Base-by-base conservation (phyloP, 2,797 vertebrate genomes). In the Tragopan temminckii region DNA sequence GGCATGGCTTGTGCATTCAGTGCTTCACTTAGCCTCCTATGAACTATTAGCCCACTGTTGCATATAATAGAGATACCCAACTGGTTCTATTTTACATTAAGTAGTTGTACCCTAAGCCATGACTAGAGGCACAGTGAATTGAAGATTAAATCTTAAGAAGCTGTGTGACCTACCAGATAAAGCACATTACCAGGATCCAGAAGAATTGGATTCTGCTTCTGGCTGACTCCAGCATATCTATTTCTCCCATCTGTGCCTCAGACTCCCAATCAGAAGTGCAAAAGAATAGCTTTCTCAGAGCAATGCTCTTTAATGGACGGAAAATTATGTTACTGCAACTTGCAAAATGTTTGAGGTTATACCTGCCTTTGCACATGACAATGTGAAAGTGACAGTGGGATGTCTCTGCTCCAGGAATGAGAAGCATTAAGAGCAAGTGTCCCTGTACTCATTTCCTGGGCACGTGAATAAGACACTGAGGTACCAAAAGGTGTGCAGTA, bases 21-120 rank as follows among this genome's bases (percentile, higher is more conserved):
- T 53, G 42, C 38, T 95, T 58, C 70, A 55, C 43, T 89, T 85
- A 94, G 76, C 50, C 8, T 79, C 33, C 78, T 95, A 58, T 63
- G 87, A 88, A 87, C 87, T 5, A 93, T 95, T 93, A 93, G 8
- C 27, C 94, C 86, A 88, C 61, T 90, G 19, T 62, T 94, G 42
- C 61, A 40, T 68, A 66, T 79, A 95, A 89, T 36, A 21, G 74
- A 94, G 69, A 53, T 79, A 75, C 20, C 68, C 53, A 67, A 58
- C 20, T 78, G 76, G 31, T 76, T 74, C 75, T 93, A 57, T 76
- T 82, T 67, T 85, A 79, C 64, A 76, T 80, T 76, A 87, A 71
- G 81, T 74, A 52, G 23, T 31, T 76, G 46, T 74, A 59, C 91
- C 29, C 38, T 76, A 64, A 52, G 0, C 14, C 55, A 67, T 6